Evolutionary conservation across 2,797 vertebrate species (phyloP).

Genomic region (Halcyon smyrnensis): DNA sequence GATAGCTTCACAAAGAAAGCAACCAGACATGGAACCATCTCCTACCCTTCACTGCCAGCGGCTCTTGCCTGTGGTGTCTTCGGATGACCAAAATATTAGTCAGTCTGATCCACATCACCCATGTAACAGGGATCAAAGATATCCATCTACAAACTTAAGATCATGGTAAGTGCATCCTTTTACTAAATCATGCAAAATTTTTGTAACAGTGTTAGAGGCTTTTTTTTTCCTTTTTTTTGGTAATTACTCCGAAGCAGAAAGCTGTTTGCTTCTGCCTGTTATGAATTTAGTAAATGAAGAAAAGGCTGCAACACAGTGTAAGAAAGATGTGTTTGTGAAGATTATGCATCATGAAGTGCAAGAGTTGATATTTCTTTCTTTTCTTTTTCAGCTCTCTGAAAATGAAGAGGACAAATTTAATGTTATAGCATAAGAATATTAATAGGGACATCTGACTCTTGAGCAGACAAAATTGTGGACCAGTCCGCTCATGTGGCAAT

Average conservation of each 20-base stretch:
- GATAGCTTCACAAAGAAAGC: conserved; percentile 42
- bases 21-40: conserved; percentile 2
- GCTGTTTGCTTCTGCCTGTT: background rate
- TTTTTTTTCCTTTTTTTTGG: background rate
- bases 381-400: conserved; percentile 44
- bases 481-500: conserved; percentile 15
- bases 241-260: background rate
- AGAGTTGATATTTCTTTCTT: conserved; percentile 35
- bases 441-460: conserved; percentile 20
- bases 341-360: background rate
- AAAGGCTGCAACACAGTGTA: background rate
- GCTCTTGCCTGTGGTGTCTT: background rate
- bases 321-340: background rate
- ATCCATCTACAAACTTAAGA: background rate
- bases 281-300: background rate
- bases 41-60: background rate
- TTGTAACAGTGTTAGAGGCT: background rate
- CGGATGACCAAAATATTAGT: conserved; percentile 8
- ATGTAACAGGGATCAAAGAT: background rate
- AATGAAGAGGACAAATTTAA: conserved; percentile 13
- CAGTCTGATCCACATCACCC: background rate
- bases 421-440: conserved; percentile 1
- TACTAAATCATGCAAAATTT: background rate
- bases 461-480: conserved; percentile 1
- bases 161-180: conserved; percentile 53